Evolutionary conservation across 2,888 invertebrate species (phyloP), one percentile per base, ranked within the genome.

Genomic region (Tridacna crocea): DNA sequence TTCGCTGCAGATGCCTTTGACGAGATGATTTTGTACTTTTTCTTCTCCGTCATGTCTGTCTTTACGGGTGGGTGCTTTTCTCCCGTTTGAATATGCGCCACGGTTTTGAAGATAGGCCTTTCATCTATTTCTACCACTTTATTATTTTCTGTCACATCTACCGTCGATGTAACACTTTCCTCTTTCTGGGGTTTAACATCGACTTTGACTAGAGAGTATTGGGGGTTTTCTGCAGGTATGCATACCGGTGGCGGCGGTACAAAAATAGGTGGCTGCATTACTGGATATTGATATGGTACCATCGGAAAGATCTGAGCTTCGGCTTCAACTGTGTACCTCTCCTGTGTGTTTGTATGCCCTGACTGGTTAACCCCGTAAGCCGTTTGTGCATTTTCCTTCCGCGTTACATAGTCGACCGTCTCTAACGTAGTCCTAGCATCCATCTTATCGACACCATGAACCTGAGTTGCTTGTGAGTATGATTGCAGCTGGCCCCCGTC

Each of bases 91-190:
- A 78, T 88, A 66, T 85, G 78, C 46, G 89, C 89, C 19, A 89
- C 88, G 24, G 89, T 87, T 77, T 89, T 89, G 76, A 85, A 89
- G 26, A 89, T 84, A 10, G 88, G 88, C 48, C 84, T 77, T 48
- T 87, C 89, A 73, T 65, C 72, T 27, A 68, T 72, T 65, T 77
- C 83, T 58, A 27, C 47, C 24, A 60, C 65, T 70, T 75, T 84
- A 22, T 73, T 73, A 26, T 76, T 73, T 24, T 73, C 76, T 11
- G 66, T 75, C 19, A 78, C 65, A 65, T 75, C 72, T 10, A 78
- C 58, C 75, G 61, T 75, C 19, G 65, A 66, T 4, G 77, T 63
- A 12, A 74, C 63, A 46, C 81, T 68, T 22, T 75, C 70, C 65
- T 85, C 80, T 61, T 72, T 74, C 48, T 55, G 66, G 60, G 60